These are phyloP conservation scores for Phymatocera aterrima DNA, from an alignment of 2,888 invertebrate genomes.

Conservation along the genomic window DNA sequence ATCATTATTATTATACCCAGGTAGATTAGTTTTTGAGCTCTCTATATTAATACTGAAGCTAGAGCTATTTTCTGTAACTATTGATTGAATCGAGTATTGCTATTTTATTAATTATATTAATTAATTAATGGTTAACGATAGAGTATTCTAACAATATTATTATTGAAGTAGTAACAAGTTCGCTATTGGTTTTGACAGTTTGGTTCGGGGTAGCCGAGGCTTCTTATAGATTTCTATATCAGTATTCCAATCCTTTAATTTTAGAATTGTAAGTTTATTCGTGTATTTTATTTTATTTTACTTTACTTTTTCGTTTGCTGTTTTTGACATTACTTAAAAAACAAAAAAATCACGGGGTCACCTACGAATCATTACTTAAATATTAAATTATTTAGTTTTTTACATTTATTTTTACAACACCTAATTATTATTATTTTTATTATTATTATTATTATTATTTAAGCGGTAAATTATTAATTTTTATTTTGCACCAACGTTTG, in stretches of 20 bases:
- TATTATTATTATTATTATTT: conserved; percentile 62
- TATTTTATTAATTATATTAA: conserved; percentile 68
- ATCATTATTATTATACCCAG: conserved; percentile 53
- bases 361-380: conserved; percentile 68
- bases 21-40: conserved; percentile 67
- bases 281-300: conserved; percentile 31
- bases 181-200: conserved; percentile 61
- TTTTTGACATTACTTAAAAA: conserved; percentile 64
- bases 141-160: conserved; percentile 59
- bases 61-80: conserved; percentile 69
- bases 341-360: conserved; percentile 45
- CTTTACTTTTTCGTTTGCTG: conserved; percentile 56
- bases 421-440: conserved; percentile 48
- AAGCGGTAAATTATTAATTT: conserved; percentile 65
- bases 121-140: conserved; percentile 53
- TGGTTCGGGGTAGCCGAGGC: conserved; percentile 69
- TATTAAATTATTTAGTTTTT: conserved; percentile 71
- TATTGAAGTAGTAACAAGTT: conserved; percentile 62
- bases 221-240: conserved; percentile 70
- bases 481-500: conserved; percentile 62
- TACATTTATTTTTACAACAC: conserved; percentile 67
- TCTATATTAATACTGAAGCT: conserved; percentile 68
- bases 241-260: conserved; percentile 72
- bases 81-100: conserved; percentile 70
- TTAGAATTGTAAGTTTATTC: conserved; percentile 64